These are phyloP conservation scores for Bucco capensis DNA, from an alignment of 2,113 vertebrate species.

Conservation along the genomic window DNA sequence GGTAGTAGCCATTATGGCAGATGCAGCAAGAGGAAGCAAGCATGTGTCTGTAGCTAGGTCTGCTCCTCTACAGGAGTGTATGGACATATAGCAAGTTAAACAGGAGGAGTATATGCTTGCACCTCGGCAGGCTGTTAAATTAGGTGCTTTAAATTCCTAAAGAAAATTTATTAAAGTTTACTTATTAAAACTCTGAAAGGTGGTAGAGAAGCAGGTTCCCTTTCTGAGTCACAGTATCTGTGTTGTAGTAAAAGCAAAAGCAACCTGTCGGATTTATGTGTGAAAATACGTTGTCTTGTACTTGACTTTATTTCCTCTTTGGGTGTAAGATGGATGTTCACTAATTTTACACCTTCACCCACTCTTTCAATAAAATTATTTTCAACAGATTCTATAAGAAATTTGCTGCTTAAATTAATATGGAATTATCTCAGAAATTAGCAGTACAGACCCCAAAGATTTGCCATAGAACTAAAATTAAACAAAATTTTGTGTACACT, in stretches of 20 bases:
- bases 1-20: neutral
- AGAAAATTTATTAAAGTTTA: neutral
- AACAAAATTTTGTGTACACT: neutral
- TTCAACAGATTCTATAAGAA: conserved; percentile 8
- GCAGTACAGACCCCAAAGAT: neutral
- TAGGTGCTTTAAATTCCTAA: neutral
- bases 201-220: neutral
- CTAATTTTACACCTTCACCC: neutral
- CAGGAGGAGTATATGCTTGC: neutral
- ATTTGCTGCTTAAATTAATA: conserved; percentile 30
- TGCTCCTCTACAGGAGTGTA: neutral
- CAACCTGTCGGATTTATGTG: neutral
- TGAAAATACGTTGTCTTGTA: neutral
- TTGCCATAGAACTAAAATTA: neutral
- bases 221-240: neutral
- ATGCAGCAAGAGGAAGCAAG: neutral
- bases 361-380: conserved; percentile 21
- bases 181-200: neutral
- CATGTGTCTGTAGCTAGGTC: neutral
- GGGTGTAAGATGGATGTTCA: neutral
- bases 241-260: neutral
- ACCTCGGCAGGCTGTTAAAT: neutral
- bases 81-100: neutral
- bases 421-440: conserved; percentile 20
- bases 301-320: conserved; percentile 20